Evolutionary conservation across 1,140 invertebrate genomes (phyloP).

Genomic region (Stegodyphus mimosarum): DNA sequence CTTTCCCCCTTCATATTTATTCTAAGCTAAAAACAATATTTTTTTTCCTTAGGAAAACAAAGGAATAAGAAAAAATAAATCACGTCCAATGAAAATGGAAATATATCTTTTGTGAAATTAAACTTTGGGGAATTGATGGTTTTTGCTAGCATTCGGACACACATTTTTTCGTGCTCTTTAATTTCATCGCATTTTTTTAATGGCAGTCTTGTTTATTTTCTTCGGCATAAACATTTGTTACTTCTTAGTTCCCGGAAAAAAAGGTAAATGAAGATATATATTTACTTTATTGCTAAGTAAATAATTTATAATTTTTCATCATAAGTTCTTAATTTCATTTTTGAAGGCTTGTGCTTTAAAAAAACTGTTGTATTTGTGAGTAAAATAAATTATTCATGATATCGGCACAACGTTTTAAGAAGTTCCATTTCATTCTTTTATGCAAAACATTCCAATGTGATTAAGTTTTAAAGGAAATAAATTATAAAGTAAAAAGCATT

Average conservation of each 20-base stretch:
- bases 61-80: conserved; percentile 49
- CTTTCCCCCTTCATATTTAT: neutral
- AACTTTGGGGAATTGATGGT: conserved; percentile 52
- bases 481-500: no score
- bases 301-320: neutral
- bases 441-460: no score
- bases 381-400: no score
- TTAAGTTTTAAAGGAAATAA: no score
- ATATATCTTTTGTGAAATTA: conserved; percentile 52
- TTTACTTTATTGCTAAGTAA: neutral
- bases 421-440: no score
- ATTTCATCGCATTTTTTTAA: neutral
- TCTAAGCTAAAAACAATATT: neutral
- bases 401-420: no score
- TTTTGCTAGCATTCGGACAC: conserved; percentile 1
- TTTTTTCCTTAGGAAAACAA: conserved; percentile 27
- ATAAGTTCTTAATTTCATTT: no score
- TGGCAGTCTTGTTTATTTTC: neutral
- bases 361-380: no score
- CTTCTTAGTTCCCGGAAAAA: no score
- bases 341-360: no score
- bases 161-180: neutral
- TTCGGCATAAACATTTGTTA: no score
- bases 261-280: neutral
- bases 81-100: conserved; percentile 36